Conservation (phyloP, 2,113 vertebrate species). For the Scomber japonicus region DNA sequence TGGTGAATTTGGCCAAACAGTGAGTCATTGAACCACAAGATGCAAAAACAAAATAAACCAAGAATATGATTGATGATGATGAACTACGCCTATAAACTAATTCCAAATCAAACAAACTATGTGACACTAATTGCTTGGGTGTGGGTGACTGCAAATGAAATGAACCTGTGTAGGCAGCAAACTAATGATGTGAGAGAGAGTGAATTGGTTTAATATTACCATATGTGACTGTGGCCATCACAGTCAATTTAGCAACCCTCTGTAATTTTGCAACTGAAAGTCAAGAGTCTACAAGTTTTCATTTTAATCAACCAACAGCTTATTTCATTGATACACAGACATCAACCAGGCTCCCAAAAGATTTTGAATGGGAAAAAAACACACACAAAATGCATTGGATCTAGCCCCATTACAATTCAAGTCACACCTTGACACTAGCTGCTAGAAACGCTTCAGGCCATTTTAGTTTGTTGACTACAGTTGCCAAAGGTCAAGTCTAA, state of each 20-base stretch:
- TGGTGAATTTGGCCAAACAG: no score
- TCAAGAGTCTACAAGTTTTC: neutral
- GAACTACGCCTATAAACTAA: no score
- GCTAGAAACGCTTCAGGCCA: constrained; percentile 1
- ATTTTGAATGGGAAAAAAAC: neutral
- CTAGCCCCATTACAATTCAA: constrained; percentile 38
- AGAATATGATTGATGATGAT: no score
- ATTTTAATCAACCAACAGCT: neutral
- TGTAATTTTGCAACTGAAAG: neutral
- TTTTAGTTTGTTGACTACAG: constrained; percentile 23
- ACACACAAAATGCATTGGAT: neutral
- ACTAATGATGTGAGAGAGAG: no score
- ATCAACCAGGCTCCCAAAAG: neutral
- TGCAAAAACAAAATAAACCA: no score
- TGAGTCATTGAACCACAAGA: no score
- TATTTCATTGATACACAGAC: neutral
- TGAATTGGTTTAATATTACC: no score
- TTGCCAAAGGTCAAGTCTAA: constrained; percentile 38
- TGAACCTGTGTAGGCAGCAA: no score
- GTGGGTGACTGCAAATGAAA: no score
- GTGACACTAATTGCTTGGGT: no score
- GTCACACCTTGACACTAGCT: constrained; percentile 46
- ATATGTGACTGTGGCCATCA: no score
- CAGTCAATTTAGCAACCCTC: neutral
- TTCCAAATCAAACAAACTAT: no score